Base-by-base conservation (phyloP, 1,140 invertebrate genomes). In the Brachionus manjavacas region DNA sequence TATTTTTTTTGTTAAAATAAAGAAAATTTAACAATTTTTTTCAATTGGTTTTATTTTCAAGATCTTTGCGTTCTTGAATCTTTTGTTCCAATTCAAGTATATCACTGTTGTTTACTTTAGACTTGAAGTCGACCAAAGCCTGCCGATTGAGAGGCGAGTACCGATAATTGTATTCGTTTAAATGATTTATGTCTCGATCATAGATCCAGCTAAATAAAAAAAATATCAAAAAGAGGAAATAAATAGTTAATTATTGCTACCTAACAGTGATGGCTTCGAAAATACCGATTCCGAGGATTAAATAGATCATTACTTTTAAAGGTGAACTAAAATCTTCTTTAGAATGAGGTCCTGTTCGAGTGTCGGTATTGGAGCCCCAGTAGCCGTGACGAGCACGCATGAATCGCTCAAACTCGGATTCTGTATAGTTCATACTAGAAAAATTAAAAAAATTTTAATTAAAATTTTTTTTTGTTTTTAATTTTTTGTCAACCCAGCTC, bases 171-270 rank as follows among this genome's bases (percentile, higher is more conserved):
- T 76, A 14, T 14, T 76, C 43, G 12, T 76, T 16, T 23, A 76
- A 49, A 49, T 76, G 31, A 49, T 49, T 76, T n/a, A 76, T 76
- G 14, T 76, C 72, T 76, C 72, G 41, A n/a, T 76, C 72, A 49
- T 76, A 76, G 23, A 76, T 76, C 72, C 72, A 76, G 23, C 72
- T 74, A 41, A 41, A 74, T 41, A 8, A 31, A 68, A 28, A 14
- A 31, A 11, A 35, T 35, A 68, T 31, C 11, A 68, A 68, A 68
- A 31, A 31, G 3, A 68, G 12, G 11, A 31, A 68, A 68, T n/a
- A 4, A 6, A 2, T 68, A 35, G 14, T 31, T 16, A 35, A 35
- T 6, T 35, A 35, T 4, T 35, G 31, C 14, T 68, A 68, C 66
- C 66, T 72, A 16, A 72, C 68, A 72, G 72, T 76, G 6, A 76